Conservation (phyloP, 2,113 vertebrate genomes). For the Harpagus bidentatus region DNA sequence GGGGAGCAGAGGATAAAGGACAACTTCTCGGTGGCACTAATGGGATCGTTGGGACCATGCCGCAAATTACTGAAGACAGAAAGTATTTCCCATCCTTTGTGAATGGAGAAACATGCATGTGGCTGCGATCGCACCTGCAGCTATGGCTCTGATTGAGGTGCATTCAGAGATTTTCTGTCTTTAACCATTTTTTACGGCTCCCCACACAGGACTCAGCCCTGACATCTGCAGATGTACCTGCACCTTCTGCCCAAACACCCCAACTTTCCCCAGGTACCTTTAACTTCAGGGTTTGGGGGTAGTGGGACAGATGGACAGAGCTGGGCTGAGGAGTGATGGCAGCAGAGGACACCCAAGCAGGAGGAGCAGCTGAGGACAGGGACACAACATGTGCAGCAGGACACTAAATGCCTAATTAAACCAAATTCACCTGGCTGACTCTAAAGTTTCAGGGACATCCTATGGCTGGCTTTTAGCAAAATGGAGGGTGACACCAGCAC, state of each 20-base stretch:
- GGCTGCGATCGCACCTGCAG: rapidly evolving
- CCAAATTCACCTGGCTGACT: neutral
- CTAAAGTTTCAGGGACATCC: neutral
- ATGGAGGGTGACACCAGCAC: neutral
- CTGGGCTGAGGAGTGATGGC: neutral
- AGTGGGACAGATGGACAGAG: neutral
- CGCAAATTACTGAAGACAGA: neutral
- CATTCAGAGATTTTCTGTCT: neutral
- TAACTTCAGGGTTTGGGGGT: neutral
- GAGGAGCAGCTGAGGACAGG: neutral
- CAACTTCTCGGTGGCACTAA: neutral
- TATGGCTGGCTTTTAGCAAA: neutral
- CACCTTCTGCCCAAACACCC: neutral
- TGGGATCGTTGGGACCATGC: neutral
- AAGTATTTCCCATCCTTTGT: neutral
- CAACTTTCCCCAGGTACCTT: neutral
- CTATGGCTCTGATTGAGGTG: neutral
- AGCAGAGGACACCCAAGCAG: neutral
- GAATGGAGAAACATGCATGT: rapidly evolving
- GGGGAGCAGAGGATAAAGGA: neutral
- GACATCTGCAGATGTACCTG: neutral
- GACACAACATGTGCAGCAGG: rapidly evolving
- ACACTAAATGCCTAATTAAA: neutral
- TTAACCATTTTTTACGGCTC: neutral
- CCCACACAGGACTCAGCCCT: neutral